phyloP scores from a whole-genome alignment of 2,113 vertebrate species.

The Tragelaphus imberbis region DNA sequence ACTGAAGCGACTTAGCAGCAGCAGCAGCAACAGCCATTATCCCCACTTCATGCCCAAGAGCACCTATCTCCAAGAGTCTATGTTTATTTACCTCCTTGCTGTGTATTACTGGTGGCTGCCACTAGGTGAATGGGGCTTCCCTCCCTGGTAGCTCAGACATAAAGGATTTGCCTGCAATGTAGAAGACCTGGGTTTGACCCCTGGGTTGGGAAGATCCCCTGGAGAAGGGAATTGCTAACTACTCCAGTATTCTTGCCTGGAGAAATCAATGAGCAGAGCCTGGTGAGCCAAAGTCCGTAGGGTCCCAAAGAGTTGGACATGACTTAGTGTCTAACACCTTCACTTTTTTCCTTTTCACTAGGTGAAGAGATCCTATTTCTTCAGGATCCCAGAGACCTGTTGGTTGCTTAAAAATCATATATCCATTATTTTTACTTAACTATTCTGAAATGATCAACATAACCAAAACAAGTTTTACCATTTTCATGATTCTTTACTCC shows the following conservation, averaged over 20 bases:
- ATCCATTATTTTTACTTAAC: not conserved
- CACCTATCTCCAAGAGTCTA: not conserved
- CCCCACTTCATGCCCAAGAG: not conserved
- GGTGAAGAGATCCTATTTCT: not conserved
- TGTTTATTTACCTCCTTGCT: not conserved
- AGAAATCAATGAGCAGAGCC: no score
- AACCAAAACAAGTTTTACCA: not conserved
- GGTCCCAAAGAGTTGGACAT: not conserved
- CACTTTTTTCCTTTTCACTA: not conserved
- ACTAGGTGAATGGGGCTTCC: not conserved
- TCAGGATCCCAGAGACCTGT: not conserved
- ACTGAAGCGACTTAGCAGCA: no score
- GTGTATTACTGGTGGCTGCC: no score
- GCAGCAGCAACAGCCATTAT: not conserved
- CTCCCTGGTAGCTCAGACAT: not conserved
- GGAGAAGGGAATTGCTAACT: not conserved
- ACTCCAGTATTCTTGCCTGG: not conserved
- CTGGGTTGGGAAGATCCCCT: not conserved
- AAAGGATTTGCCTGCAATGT: not conserved
- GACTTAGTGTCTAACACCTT: not conserved
- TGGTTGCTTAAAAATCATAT: not conserved
- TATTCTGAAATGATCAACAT: not conserved
- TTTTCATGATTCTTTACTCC: not conserved
- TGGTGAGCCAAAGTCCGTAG: no score
- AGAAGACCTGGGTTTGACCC: not conserved